These are phyloP conservation scores for Trialeurodes vaporariorum DNA, from an alignment of 1,140 invertebrate genomes.

Conservation along the genomic window DNA sequence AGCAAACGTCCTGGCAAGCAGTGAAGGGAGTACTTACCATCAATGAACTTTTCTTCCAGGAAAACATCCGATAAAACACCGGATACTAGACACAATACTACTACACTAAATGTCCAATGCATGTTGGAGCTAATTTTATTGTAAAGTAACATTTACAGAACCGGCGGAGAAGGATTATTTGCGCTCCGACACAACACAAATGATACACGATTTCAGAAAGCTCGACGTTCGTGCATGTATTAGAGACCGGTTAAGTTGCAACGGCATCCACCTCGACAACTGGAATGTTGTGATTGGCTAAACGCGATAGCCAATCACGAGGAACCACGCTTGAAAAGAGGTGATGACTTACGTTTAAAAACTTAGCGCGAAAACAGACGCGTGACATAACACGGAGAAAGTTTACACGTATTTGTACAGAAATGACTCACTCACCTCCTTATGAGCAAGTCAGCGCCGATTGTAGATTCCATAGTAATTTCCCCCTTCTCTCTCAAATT, in stretches of 20 bases:
- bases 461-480: too few species aligned
- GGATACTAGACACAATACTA: background rate
- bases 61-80: background rate
- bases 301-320: background rate
- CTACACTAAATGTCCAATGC: background rate
- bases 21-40: background rate
- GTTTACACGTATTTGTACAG: too few species aligned
- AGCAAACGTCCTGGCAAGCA: background rate
- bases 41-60: background rate
- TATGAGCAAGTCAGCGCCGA: too few species aligned
- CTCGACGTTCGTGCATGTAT: too few species aligned
- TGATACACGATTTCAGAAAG: too few species aligned
- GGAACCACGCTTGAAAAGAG: background rate
- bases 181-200: too few species aligned
- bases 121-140: background rate
- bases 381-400: too few species aligned
- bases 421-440: too few species aligned
- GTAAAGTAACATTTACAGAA: background rate
- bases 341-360: background rate
- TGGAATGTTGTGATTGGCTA: background rate
- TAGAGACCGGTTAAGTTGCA: background rate
- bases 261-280: background rate
- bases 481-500: too few species aligned
- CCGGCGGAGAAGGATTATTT: background rate
- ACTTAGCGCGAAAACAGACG: background rate